Conservation (phyloP, 2,113 vertebrate genomes). For the Sialia sialis region DNA sequence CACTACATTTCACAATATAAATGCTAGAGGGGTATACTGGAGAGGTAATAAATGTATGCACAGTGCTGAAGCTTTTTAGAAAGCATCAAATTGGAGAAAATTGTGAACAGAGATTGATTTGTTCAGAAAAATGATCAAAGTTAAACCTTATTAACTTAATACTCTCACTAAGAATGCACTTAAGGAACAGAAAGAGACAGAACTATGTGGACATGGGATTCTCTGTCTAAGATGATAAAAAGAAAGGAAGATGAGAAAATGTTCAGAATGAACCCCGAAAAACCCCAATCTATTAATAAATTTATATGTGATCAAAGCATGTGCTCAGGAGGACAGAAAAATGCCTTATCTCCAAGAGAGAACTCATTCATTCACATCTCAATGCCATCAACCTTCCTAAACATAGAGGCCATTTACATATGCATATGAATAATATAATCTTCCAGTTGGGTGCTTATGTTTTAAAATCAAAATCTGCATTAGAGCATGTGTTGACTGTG, state of each 20-base stretch:
- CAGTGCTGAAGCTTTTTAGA: not conserved
- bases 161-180: not conserved
- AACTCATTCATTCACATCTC: not conserved
- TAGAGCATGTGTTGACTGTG: not conserved
- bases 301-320: not conserved
- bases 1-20: not conserved
- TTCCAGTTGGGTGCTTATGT: not conserved
- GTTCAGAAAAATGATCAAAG: conserved; percentile 33
- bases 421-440: not conserved
- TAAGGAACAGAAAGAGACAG: not conserved
- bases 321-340: not conserved
- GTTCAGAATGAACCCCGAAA: not conserved
- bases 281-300: not conserved
- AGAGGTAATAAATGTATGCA: conserved; percentile 22
- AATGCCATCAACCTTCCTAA: not conserved
- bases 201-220: not conserved
- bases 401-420: not conserved
- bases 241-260: not conserved
- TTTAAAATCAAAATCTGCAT: conserved; percentile 3
- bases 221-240: not conserved
- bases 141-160: conserved; percentile 43
- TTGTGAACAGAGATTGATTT: not conserved
- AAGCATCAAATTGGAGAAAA: conserved; percentile 17
- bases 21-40: not conserved
- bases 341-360: not conserved